A percentile compares a stretch with the other conserved stretches of the same genome.
Evolutionary conservation across 2,888 invertebrate genomes (phyloP).

Genomic region (Sericinus montela): DNA sequence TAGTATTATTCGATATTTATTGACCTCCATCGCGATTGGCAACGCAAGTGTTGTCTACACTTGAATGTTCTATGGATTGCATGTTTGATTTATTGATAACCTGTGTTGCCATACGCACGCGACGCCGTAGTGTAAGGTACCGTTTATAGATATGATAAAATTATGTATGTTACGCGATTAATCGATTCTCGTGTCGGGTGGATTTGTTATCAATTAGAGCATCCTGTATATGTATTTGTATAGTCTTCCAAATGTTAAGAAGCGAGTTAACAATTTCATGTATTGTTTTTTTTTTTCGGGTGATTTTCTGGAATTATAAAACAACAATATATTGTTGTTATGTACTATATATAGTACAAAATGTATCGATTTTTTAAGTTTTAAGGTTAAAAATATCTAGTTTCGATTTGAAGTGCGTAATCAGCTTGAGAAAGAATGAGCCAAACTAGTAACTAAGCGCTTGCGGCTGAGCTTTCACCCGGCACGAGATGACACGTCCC

Average conservation of each 20-base stretch:
- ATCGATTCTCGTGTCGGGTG: constrained; percentile 29
- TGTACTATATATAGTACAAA: too few relatives aligned
- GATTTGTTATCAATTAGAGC: constrained; percentile 17
- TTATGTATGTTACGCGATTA: constrained; percentile 22
- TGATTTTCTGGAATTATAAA: neutral
- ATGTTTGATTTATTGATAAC: neutral
- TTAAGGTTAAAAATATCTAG: too few relatives aligned
- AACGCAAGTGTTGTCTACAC: neutral
- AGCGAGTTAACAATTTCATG: too few relatives aligned
- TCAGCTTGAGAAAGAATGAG: constrained; percentile 25
- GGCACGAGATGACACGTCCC: constrained; percentile 28
- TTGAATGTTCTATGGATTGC: neutral
- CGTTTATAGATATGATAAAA: constrained; percentile 22
- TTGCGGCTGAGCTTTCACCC: constrained; percentile 27
- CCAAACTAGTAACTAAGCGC: constrained; percentile 49
- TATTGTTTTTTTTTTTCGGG: too few relatives aligned
- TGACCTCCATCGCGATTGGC: constrained; percentile 20
- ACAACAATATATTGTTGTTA: too few relatives aligned
- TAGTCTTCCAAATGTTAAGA: constrained; percentile 17
- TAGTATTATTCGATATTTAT: constrained; percentile 45
- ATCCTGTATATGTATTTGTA: constrained; percentile 1
- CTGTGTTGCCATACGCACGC: constrained; percentile 21
- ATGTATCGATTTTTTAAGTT: too few relatives aligned
- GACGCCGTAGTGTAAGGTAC: constrained; percentile 22
- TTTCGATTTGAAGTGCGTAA: too few relatives aligned